These are phyloP conservation scores for Parambassis ranga DNA, from an alignment of 2,797 vertebrate genomes.

Conservation along the genomic window DNA sequence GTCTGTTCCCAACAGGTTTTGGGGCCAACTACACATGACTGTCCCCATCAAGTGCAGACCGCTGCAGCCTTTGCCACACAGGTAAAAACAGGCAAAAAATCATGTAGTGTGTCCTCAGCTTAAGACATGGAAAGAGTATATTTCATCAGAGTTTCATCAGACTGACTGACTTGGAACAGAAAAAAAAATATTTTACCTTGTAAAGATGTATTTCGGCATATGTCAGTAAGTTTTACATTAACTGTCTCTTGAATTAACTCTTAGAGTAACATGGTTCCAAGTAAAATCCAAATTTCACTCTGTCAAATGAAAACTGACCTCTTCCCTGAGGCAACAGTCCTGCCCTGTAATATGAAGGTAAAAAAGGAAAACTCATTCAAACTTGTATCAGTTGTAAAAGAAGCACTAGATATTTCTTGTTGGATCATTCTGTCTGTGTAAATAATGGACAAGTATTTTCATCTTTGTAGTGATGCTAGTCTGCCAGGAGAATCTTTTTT, in stretches of 20 bases:
- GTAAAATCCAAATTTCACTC: slow-evolving; percentile 19
- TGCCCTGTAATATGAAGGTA: slow-evolving; percentile 5
- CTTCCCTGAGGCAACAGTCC: slow-evolving; percentile 32
- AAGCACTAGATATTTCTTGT: background rate
- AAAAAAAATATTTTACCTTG: slow-evolving; percentile 16
- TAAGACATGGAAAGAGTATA: no score
- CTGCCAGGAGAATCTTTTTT: background rate
- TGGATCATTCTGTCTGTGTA: background rate
- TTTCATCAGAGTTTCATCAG: slow-evolving; percentile 34
- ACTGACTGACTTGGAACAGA: slow-evolving; percentile 12
- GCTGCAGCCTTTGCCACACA: no score
- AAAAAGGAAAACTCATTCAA: background rate
- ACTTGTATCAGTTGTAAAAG: slow-evolving; percentile 5
- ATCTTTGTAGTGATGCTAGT: slow-evolving; percentile 10
- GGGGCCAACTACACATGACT: no score
- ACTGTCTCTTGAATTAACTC: slow-evolving; percentile 31
- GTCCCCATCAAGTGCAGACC: no score
- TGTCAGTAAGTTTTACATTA: slow-evolving; percentile 35
- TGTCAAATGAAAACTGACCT: slow-evolving; percentile 36
- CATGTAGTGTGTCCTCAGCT: no score
- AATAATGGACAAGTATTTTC: background rate
- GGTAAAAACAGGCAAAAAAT: no score
- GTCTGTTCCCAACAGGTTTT: no score
- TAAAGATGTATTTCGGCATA: no score
- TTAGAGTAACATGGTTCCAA: slow-evolving; percentile 10